Base-by-base conservation (phyloP, 2,888 invertebrate genomes). In the Serripes groenlandicus region DNA sequence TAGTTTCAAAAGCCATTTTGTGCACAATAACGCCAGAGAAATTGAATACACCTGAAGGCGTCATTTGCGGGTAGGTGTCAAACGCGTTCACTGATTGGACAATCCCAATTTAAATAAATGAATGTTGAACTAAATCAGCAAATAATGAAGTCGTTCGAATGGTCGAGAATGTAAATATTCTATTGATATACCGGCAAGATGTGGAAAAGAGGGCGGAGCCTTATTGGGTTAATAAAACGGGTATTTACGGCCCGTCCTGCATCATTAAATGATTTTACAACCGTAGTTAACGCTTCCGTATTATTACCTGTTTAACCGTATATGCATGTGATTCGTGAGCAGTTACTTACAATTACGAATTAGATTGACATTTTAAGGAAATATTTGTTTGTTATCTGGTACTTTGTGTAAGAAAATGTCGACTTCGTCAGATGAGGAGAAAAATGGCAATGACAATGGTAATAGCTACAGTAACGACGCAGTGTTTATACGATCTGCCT, bases 401-500 rank as follows among this genome's bases (percentile, higher is more conserved):
- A 21, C 62, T 28, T 11, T 32, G 30, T 9, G 30, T 34, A 18
- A 1, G 1, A 62, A 21, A 11, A 81, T 81, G 81, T 78, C 86
- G 68, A 78, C 81, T n/a, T 86, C 83, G 3, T 81, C 81, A 15
- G 85, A 86, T 28, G 83, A 83, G 30, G 76, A 81, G 18, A 76
- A 74, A 28, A 64, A 32, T 0, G 54, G 58, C 5, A 75, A 75
- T 9, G 73, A 72, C 5, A 49, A 42, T 18, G 21, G 56, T 2
- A 64, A 56, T 9, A 64, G 21, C 15, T 60, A 23, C n/a, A 56
- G 28, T 23, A 70, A 62, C 7, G 83, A 81, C 49, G 76, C 76
- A 18, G 81, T 79, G 4, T 83, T 86, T 35, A 75, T 81, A 54
- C 52, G 83, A 23, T 83, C 81, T 0, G 91, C 93, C 5, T 88